A percentile compares a stretch with the other conserved stretches of the same genome.
phyloP scores from a whole-genome alignment of 1,140 invertebrate genomes.

The Drosophila miranda region DNA sequence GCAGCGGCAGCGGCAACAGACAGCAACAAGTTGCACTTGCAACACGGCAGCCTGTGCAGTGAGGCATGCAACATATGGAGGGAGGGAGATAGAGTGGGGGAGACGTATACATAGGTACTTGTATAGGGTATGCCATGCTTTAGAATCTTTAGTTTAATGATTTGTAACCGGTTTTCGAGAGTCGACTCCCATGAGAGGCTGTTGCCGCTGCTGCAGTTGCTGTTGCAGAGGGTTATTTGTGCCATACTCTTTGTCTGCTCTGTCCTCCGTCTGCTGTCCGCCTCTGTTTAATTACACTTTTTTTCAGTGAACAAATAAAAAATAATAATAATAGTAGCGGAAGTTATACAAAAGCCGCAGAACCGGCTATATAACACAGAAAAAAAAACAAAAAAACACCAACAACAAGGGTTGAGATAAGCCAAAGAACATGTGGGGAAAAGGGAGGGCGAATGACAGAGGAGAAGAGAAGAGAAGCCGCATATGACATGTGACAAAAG shows the following conservation, averaged over 20 bases:
- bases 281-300: slow-evolving; percentile 72
- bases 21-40: slow-evolving; percentile 72
- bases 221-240: slow-evolving; percentile 25
- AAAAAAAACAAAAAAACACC: slow-evolving; percentile 17
- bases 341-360: slow-evolving; percentile 76
- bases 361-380: slow-evolving; percentile 54
- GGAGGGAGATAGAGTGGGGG: slow-evolving; percentile 8
- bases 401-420: slow-evolving; percentile 37
- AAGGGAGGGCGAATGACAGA: slow-evolving; percentile 11
- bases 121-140: slow-evolving; percentile 33
- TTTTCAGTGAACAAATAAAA: slow-evolving; percentile 45
- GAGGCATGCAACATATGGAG: slow-evolving; percentile 36
- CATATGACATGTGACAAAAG: slow-evolving; percentile 47
- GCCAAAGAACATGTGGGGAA: slow-evolving; percentile 21
- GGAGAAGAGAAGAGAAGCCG: background rate
- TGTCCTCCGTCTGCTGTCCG: background rate
- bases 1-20: slow-evolving; percentile 27
- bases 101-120: slow-evolving; percentile 35
- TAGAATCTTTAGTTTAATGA: slow-evolving; percentile 75
- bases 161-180: slow-evolving; percentile 71
- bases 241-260: slow-evolving; percentile 37
- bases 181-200: slow-evolving; percentile 65
- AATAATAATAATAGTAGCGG: slow-evolving; percentile 67
- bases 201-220: slow-evolving; percentile 25
- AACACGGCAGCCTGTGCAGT: slow-evolving; percentile 44